These are phyloP conservation scores for Conger conger DNA, from an alignment of 2,113 vertebrate genomes.

Conservation along the genomic window DNA sequence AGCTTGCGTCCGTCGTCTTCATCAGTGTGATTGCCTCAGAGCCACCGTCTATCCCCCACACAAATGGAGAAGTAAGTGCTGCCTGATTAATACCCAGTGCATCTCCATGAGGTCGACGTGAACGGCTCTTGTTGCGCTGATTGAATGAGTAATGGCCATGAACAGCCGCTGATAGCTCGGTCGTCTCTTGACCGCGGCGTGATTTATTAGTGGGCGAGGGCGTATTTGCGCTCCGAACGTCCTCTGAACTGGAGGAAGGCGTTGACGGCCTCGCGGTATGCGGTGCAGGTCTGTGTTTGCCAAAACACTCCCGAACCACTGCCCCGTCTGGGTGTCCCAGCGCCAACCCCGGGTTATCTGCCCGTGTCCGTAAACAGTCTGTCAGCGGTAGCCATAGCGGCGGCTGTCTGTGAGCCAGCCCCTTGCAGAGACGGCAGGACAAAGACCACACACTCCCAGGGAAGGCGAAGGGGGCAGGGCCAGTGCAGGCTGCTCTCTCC, in stretches of 20 bases:
- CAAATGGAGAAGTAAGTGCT: conserved; percentile 21
- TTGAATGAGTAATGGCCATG: conserved; percentile 7
- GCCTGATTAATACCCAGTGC: background rate
- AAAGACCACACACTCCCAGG: conserved; percentile 62
- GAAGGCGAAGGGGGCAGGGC: conserved; percentile 55
- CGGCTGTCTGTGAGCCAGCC: conserved; percentile 39
- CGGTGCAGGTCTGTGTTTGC: background rate
- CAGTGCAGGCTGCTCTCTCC: conserved; percentile 48
- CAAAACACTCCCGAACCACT: background rate
- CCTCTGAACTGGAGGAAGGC: background rate
- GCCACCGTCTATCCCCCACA: background rate
- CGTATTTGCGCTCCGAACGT: background rate
- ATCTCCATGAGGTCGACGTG: background rate
- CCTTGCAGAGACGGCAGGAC: conserved; percentile 58
- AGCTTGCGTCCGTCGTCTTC: background rate
- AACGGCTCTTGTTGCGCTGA: background rate
- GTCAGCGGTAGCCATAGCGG: conserved; percentile 12
- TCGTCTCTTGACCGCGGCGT: background rate
- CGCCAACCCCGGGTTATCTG: background rate
- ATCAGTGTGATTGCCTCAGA: conserved; percentile 1
- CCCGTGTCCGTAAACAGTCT: background rate
- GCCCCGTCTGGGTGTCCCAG: background rate
- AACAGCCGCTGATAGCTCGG: background rate
- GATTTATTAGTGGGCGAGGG: conserved; percentile 11
- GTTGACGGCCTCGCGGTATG: background rate